phyloP scores from a whole-genome alignment of 2,888 invertebrate genomes.

The Epistrophe eligans region DNA sequence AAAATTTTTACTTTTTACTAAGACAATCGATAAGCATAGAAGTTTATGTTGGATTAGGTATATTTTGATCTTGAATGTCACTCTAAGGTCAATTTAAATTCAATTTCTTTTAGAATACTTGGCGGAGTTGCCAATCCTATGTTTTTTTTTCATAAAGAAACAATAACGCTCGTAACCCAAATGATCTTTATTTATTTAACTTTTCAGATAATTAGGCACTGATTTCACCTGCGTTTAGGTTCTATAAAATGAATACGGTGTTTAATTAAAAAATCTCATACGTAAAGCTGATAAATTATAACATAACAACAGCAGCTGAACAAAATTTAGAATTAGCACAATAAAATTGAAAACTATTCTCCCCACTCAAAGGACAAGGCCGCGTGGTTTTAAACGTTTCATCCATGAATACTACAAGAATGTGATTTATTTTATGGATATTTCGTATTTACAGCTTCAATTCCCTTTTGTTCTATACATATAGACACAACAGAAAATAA shows the following conservation, averaged over 20 bases:
- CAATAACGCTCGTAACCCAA: too few species aligned
- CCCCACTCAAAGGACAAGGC: constrained; percentile 3
- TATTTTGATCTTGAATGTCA: too few species aligned
- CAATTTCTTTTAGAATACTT: too few species aligned
- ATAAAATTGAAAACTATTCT: constrained; percentile 45
- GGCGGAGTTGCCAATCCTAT: too few species aligned
- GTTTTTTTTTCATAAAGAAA: too few species aligned
- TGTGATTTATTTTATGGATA: constrained; percentile 70
- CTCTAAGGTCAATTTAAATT: too few species aligned
- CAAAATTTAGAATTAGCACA: constrained; percentile 53
- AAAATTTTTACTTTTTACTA: too few species aligned
- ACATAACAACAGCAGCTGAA: constrained; percentile 52
- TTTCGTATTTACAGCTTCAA: constrained; percentile 19
- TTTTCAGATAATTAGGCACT: background rate
- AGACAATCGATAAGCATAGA: too few species aligned
- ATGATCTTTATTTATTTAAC: too few species aligned
- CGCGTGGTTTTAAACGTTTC: constrained; percentile 23
- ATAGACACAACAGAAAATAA: background rate
- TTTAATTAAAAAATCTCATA: constrained; percentile 67
- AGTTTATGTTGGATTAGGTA: too few species aligned
- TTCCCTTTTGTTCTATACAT: background rate
- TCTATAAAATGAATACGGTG: background rate
- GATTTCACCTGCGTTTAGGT: background rate
- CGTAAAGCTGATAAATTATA: constrained; percentile 22
- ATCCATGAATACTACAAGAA: constrained; percentile 50